Evolutionary conservation across 2,888 invertebrate species (phyloP).

Genomic region (Drosophila paramelanica): DNA sequence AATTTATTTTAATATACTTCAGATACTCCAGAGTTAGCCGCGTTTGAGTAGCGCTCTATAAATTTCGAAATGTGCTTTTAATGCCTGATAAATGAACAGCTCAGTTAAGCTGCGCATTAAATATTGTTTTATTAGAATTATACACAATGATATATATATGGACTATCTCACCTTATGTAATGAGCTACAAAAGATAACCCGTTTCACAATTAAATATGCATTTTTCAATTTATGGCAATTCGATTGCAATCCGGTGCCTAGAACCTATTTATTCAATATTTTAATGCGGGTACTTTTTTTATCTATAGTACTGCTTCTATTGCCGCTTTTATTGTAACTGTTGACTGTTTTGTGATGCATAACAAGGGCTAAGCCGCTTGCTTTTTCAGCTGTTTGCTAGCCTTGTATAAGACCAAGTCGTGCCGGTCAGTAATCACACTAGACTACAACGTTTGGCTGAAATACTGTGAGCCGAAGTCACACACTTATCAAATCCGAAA

Average conservation of each 20-base stretch:
- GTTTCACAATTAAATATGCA: constrained; percentile 4
- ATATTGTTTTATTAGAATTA: constrained; percentile 12
- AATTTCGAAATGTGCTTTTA: constrained; percentile 25
- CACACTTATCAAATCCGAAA: constrained; percentile 5
- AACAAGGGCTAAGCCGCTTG: constrained; percentile 26
- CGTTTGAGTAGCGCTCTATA: constrained; percentile 15
- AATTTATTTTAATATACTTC: constrained; percentile 7
- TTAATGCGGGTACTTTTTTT: not conserved
- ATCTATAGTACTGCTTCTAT: not conserved
- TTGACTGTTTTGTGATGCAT: constrained; percentile 15
- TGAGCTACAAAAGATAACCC: not conserved
- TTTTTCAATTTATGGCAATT: constrained; percentile 5
- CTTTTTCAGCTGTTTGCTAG: not conserved
- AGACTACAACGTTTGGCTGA: constrained; percentile 2
- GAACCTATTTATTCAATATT: not conserved
- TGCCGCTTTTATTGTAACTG: constrained; percentile 8
- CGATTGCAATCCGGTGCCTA: not conserved
- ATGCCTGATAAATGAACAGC: constrained; percentile 18
- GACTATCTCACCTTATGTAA: not conserved
- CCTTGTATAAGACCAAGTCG: not conserved
- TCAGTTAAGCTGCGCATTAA: not conserved
- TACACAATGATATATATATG: not conserved
- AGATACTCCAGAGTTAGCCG: constrained; percentile 5
- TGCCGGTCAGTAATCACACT: constrained; percentile 19
- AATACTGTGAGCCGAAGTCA: not conserved